A percentile compares a stretch with the other conserved stretches of the same genome.
Evolutionary conservation across 2,888 invertebrate genomes (phyloP).

Genomic region (Limnephilus auricula): DNA sequence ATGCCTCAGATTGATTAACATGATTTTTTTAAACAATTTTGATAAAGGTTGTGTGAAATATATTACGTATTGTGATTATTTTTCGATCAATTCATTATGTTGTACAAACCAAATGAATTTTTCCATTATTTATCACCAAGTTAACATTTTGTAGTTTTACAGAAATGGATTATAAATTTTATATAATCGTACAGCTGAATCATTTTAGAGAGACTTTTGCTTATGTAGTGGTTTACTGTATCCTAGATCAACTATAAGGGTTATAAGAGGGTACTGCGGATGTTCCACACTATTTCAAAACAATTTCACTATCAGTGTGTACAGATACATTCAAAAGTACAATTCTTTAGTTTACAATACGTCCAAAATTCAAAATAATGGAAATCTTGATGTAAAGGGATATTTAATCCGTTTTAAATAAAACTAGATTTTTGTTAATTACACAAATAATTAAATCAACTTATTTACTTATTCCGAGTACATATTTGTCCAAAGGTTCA

Average conservation of each 20-base stretch:
- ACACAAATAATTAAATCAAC: neutral
- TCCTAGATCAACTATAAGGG: no score
- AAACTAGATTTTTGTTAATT: neutral
- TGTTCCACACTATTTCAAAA: no score
- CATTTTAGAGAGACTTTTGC: no score
- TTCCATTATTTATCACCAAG: no score
- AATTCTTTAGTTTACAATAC: neutral
- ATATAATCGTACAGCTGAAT: neutral
- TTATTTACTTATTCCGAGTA: neutral
- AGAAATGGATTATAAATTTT: neutral
- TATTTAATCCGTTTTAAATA: neutral
- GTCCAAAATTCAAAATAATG: neutral
- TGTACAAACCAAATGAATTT: neutral
- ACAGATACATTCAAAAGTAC: no score
- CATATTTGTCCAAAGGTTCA: neutral
- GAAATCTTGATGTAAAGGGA: neutral
- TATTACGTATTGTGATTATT: neutral
- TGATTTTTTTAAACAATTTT: neutral
- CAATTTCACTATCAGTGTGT: no score
- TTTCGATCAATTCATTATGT: neutral
- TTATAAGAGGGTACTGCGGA: no score
- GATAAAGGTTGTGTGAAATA: neutral
- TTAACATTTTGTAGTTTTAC: neutral
- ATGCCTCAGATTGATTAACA: neutral
- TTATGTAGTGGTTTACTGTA: no score